Evolutionary conservation across 2,113 vertebrate species (phyloP).

Genomic region (Labeo catla): DNA sequence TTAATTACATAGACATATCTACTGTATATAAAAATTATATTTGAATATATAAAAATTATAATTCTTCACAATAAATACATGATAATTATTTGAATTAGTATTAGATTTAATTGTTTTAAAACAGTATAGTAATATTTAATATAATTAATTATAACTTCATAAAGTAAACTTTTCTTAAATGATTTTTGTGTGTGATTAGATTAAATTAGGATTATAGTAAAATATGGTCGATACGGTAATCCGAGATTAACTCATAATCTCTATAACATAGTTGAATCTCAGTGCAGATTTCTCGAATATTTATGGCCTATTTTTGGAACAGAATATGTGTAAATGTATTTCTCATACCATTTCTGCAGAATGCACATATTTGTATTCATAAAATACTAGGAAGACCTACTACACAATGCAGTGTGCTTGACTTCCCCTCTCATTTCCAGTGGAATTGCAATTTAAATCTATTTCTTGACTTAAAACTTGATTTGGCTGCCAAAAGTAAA

Average conservation of each 20-base stretch:
- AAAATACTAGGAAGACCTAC: background rate
- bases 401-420: background rate
- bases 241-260: constrained; percentile 48
- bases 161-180: constrained; percentile 52
- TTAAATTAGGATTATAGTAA: constrained; percentile 65
- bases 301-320: background rate
- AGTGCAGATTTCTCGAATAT: background rate
- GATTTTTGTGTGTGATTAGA: constrained; percentile 31
- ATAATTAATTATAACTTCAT: constrained; percentile 16
- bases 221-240: constrained; percentile 52
- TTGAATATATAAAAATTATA: too few species aligned
- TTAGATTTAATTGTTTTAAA: too few species aligned
- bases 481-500: background rate
- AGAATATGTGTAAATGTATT: background rate
- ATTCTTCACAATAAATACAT: too few species aligned
- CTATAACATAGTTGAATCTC: constrained; percentile 40
- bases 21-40: too few species aligned
- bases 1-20: too few species aligned
- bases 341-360: background rate
- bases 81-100: too few species aligned
- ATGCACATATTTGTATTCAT: too few species aligned
- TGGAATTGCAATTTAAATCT: background rate
- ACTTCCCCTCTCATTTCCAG: background rate
- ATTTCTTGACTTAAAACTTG: background rate
- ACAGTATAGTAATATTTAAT: too few species aligned